Percentiles rank a stretch among this genome's conserved stretches.
Conservation (phyloP, 1,140 invertebrate genomes). For the Aphaenogaster floridana region DNA sequence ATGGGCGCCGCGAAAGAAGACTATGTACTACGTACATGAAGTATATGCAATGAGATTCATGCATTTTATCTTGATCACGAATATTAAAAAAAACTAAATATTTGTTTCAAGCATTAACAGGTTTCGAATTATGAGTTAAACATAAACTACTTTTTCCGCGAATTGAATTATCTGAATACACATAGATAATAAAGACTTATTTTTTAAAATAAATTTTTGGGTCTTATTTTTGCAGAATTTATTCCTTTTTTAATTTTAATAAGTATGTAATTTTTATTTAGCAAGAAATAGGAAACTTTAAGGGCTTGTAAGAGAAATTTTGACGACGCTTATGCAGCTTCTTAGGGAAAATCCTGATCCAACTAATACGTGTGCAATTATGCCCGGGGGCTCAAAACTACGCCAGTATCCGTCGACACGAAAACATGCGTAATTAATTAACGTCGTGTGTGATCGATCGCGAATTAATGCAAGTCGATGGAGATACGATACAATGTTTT, state of each 20-base stretch:
- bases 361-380: background rate
- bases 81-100: background rate
- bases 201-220: background rate
- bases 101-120: background rate
- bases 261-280: background rate
- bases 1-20: slow-evolving; percentile 37
- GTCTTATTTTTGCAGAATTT: background rate
- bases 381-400: background rate
- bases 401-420: slow-evolving; percentile 16
- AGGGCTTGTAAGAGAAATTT: background rate
- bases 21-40: background rate
- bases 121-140: background rate
- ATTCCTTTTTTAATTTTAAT: background rate
- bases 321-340: background rate
- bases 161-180: background rate
- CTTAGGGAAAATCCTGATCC: background rate
- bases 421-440: slow-evolving; percentile 44
- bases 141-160: background rate
- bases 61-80: background rate
- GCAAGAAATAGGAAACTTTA: background rate
- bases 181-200: background rate
- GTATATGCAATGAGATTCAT: background rate
- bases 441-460: slow-evolving; percentile 49
- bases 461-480: slow-evolving; percentile 43
- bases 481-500: slow-evolving; percentile 13